Evolutionary conservation across 2,888 invertebrate species (phyloP).

Genomic region (Eremobia ochroleuca): DNA sequence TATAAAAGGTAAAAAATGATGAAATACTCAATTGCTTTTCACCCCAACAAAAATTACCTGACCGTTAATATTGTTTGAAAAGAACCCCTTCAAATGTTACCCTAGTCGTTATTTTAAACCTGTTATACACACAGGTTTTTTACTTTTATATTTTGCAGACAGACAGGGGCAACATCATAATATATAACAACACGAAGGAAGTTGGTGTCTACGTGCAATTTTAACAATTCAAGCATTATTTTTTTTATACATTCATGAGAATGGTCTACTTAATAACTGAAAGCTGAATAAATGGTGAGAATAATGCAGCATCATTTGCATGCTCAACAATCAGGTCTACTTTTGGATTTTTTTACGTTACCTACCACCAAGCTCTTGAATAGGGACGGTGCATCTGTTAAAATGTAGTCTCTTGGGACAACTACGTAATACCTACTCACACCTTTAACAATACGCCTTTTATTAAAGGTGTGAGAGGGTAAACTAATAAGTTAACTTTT

Average conservation of each 20-base stretch:
- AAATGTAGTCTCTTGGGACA: not conserved
- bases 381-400: not conserved
- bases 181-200: conserved; percentile 6
- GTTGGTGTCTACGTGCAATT: conserved; percentile 6
- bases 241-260: too few species aligned
- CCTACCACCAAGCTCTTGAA: not conserved
- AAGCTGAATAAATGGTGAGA: not conserved
- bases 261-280: not conserved
- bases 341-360: not conserved
- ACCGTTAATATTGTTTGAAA: conserved; percentile 48
- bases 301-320: not conserved
- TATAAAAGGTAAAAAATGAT: conserved; percentile 11
- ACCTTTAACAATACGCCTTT: too few species aligned
- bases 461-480: too few species aligned
- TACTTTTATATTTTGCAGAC: conserved; percentile 28
- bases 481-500: not conserved
- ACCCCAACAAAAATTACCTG: conserved; percentile 26
- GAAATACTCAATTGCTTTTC: conserved; percentile 48
- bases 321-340: not conserved
- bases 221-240: not conserved
- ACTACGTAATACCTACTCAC: not conserved
- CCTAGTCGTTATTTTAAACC: conserved; percentile 53
- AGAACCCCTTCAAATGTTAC: conserved; percentile 55
- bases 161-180: conserved; percentile 12
- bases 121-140: conserved; percentile 42